Conservation (phyloP, 2,113 vertebrate genomes). For the Nipponia nippon region DNA sequence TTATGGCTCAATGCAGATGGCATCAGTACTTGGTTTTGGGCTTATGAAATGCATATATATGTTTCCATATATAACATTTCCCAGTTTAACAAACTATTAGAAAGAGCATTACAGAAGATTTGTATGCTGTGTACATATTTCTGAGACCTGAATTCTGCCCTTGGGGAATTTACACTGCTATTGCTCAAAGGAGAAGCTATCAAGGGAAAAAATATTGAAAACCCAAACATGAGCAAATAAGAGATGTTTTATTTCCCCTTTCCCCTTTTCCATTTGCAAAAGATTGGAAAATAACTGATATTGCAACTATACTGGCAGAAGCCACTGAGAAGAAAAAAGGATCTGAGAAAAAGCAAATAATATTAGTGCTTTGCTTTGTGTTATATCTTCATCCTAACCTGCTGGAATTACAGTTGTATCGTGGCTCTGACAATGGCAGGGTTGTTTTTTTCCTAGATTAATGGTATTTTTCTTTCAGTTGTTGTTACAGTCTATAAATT, state of each 20-base stretch:
- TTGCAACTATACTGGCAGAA: background rate
- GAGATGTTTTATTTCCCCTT: conserved; percentile 36
- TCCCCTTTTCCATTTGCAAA: conserved; percentile 29
- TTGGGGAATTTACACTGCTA: conserved; percentile 38
- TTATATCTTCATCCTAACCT: conserved; percentile 19
- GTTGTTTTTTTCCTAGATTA: background rate
- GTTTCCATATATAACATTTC: conserved; percentile 22
- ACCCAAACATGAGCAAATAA: conserved; percentile 40
- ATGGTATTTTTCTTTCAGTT: background rate
- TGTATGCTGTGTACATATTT: conserved; percentile 53
- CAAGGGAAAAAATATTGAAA: conserved; percentile 52
- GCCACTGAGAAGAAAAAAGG: background rate
- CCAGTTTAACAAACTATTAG: conserved; percentile 56
- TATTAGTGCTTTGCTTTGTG: conserved; percentile 4
- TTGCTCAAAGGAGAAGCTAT: conserved; percentile 58
- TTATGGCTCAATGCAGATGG: background rate
- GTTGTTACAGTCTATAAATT: background rate
- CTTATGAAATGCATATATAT: conserved; percentile 31
- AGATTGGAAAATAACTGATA: conserved; percentile 52
- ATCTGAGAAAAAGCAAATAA: conserved; percentile 21
- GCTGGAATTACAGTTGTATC: background rate
- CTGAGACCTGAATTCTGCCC: conserved; percentile 44
- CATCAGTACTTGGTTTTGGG: background rate
- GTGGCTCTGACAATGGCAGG: background rate
- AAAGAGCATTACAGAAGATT: conserved; percentile 17